A percentile compares a stretch with the other conserved stretches of the same genome.
Evolutionary conservation across 2,888 invertebrate species (phyloP).

Genomic region (Sylvicola cinctus): DNA sequence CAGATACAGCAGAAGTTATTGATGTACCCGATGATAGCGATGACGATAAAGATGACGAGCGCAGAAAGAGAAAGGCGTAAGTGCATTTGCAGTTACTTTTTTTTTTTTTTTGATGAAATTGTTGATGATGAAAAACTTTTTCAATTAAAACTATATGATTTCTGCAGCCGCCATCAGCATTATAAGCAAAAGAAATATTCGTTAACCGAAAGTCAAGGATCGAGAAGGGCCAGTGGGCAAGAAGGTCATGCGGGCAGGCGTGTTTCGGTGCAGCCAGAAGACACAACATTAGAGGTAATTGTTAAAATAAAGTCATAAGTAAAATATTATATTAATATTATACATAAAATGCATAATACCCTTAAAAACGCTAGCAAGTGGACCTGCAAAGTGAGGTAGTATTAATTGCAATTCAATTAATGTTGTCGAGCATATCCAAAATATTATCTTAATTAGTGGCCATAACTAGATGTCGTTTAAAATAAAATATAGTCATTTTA

Average conservation of each 20-base stretch:
- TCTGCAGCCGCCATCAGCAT: conserved; percentile 39
- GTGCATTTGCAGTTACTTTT: conserved; percentile 3
- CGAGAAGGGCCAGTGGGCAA: conserved; percentile 13
- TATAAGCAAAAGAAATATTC: conserved; percentile 55
- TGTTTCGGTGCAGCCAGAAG: conserved; percentile 50
- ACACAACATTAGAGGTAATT: conserved; percentile 45
- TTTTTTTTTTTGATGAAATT: conserved; percentile 1
- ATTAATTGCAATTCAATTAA: no score
- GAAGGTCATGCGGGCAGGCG: conserved; percentile 24
- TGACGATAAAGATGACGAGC: conserved; percentile 13
- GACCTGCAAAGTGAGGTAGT: no score
- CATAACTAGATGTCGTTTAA: no score
- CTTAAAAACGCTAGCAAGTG: no score
- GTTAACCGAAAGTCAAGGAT: conserved; percentile 45
- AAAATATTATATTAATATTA: not conserved
- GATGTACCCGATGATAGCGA: conserved; percentile 15
- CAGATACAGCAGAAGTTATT: conserved; percentile 15
- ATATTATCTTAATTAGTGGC: no score
- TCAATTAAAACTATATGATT: no score
- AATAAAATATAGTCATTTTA: no score
- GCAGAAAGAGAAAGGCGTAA: conserved; percentile 3
- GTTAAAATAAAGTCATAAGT: conserved; percentile 2
- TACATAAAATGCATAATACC: no score
- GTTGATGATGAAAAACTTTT: no score
- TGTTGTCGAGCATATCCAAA: no score